phyloP scores from a whole-genome alignment of 2,888 invertebrate genomes.

The Steinernema hermaphroditum region DNA sequence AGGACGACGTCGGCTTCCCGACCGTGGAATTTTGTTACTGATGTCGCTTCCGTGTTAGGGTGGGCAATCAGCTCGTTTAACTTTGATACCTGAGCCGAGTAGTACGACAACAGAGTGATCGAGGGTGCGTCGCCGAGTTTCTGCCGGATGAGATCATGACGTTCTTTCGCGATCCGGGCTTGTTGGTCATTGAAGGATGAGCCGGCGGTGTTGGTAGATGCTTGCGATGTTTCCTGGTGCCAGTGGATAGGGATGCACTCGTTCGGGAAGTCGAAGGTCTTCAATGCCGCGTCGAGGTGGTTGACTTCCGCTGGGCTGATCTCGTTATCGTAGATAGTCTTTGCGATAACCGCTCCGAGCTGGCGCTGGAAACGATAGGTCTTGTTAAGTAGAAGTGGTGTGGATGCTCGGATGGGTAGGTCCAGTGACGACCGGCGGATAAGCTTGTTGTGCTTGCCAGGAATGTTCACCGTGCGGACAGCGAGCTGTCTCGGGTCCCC shows the following conservation, averaged over 20 bases:
- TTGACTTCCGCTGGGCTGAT: not conserved
- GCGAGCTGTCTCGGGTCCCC: not conserved
- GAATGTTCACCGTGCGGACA: not conserved
- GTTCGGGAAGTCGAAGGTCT: not conserved
- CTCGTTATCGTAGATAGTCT: not conserved
- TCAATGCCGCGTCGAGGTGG: not conserved
- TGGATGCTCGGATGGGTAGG: not conserved
- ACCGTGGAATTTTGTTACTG: not conserved
- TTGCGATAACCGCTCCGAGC: not conserved
- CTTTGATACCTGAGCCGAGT: not conserved
- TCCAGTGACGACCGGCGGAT: not conserved
- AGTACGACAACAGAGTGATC: not conserved
- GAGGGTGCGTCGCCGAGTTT: not conserved
- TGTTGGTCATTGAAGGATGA: not conserved
- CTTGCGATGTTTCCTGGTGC: not conserved
- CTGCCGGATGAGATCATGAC: not conserved
- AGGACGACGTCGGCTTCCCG: not conserved
- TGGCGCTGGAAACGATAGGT: not conserved
- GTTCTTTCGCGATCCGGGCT: not conserved
- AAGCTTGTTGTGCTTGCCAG: not conserved
- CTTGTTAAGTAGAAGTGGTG: not conserved
- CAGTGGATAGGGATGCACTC: not conserved
- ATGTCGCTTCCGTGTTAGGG: not conserved
- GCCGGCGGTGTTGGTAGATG: not conserved
- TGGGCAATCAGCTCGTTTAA: not conserved